Evolutionary conservation across 2,888 invertebrate genomes (phyloP).

Genomic region (Trichacis sp.): DNA sequence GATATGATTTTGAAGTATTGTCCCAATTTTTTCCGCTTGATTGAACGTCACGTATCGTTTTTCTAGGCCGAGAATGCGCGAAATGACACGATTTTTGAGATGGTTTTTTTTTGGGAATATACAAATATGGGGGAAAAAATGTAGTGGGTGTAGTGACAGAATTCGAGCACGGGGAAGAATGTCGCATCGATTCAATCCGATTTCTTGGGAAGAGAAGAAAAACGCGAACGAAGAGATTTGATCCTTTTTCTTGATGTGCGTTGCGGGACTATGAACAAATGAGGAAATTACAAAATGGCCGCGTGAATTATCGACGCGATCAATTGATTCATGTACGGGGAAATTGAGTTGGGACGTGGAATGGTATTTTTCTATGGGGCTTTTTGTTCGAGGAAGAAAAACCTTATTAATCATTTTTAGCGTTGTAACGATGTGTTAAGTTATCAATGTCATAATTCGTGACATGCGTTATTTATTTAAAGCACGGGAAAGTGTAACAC

Average conservation of each 20-base stretch:
- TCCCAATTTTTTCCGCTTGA: neutral
- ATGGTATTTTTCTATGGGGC: no score
- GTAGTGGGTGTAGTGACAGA: constrained; percentile 27
- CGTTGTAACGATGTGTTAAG: neutral
- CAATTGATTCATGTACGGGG: no score
- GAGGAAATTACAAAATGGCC: no score
- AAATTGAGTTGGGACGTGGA: neutral
- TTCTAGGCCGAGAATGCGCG: neutral
- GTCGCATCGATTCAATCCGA: constrained; percentile 16
- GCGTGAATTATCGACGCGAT: no score
- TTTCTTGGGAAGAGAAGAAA: neutral
- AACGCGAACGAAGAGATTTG: neutral
- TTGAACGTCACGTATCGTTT: neutral
- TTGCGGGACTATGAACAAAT: neutral
- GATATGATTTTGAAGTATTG: no score
- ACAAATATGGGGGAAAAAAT: no score
- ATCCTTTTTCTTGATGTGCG: neutral
- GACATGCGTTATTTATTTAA: constrained; percentile 31
- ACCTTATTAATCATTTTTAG: no score
- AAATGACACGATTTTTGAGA: no score
- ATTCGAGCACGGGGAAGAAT: constrained; percentile 21
- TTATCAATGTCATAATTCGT: constrained; percentile 30
- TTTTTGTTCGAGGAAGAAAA: no score
- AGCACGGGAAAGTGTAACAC: no score
- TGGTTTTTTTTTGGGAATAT: no score